phyloP scores from a whole-genome alignment of 2,113 vertebrate species.

The Pseudorhombus dupliciocellatus region DNA sequence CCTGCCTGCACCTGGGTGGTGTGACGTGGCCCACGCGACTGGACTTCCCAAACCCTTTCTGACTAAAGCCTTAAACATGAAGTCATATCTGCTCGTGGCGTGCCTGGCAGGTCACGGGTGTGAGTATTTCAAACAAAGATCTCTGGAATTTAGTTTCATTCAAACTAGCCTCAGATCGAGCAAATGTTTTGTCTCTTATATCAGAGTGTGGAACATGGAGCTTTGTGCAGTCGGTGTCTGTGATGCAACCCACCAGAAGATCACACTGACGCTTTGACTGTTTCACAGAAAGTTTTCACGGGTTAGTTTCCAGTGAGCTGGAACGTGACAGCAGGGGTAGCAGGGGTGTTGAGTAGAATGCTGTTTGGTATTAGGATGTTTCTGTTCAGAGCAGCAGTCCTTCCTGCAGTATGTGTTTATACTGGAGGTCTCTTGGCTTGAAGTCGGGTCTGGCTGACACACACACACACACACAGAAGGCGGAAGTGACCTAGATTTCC shows the following conservation, averaged over 20 bases:
- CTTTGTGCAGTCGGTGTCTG: background rate
- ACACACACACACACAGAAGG: conserved; percentile 47
- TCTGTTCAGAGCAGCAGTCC: conserved; percentile 58
- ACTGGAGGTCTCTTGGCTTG: conserved; percentile 68
- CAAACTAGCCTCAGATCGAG: background rate
- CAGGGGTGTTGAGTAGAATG: conserved; percentile 11
- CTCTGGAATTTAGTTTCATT: background rate
- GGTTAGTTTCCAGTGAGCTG: conserved; percentile 3
- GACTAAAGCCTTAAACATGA: background rate
- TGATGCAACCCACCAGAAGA: background rate
- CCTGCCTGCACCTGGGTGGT: background rate
- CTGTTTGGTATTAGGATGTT: conserved; percentile 68
- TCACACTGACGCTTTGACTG: conserved; percentile 1
- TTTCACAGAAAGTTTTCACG: background rate
- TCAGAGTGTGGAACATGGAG: background rate
- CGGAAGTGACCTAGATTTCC: conserved; percentile 80
- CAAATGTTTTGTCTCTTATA: background rate
- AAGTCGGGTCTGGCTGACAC: conserved; percentile 52
- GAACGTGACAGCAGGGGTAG: conserved; percentile 13
- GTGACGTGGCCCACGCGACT: background rate
- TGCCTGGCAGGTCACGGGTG: background rate
- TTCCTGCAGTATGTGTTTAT: conserved; percentile 75
- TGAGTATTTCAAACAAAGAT: background rate
- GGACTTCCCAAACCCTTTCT: background rate
- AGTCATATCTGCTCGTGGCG: background rate